These are phyloP conservation scores for Seriola dumerili DNA, from an alignment of 2,113 vertebrate species.

Conservation along the genomic window DNA sequence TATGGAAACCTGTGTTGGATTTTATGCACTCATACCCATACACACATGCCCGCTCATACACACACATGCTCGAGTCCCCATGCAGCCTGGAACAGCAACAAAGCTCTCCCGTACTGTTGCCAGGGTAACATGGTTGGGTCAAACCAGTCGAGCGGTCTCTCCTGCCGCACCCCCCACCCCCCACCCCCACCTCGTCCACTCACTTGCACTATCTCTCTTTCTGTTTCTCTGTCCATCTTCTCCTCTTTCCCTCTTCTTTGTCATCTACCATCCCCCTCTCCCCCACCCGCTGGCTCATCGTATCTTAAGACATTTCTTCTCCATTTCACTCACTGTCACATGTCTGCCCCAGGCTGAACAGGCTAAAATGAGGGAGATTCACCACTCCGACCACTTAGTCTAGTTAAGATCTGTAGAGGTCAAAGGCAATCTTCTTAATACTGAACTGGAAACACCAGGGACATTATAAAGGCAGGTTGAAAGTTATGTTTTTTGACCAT, in stretches of 20 bases:
- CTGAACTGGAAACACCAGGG: neutral
- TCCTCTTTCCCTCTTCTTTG: constrained; percentile 25
- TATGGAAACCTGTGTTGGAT: constrained; percentile 66
- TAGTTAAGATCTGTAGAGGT: constrained; percentile 7
- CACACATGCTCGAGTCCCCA: constrained; percentile 38
- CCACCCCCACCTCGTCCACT: constrained; percentile 1
- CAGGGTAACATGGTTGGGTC: constrained; percentile 77
- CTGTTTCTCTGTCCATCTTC: constrained; percentile 43
- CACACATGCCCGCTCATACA: constrained; percentile 1
- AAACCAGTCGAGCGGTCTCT: constrained; percentile 70
- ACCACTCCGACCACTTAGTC: constrained; percentile 9
- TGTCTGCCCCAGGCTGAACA: constrained; percentile 10
- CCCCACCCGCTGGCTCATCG: constrained; percentile 9
- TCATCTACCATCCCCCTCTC: neutral
- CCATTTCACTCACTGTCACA: constrained; percentile 19
- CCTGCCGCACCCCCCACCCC: constrained; percentile 19
- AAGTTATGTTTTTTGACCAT: neutral
- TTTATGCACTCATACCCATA: constrained; percentile 55
- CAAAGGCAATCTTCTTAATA: neutral
- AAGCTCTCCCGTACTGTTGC: constrained; percentile 75
- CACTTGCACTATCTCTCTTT: constrained; percentile 17
- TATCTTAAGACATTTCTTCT: constrained; percentile 37
- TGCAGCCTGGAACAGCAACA: constrained; percentile 73
- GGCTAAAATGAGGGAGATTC: neutral
- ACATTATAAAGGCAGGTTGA: neutral